phyloP scores from a whole-genome alignment of 2,113 vertebrate species.

The Mystacornis crossleyi region DNA sequence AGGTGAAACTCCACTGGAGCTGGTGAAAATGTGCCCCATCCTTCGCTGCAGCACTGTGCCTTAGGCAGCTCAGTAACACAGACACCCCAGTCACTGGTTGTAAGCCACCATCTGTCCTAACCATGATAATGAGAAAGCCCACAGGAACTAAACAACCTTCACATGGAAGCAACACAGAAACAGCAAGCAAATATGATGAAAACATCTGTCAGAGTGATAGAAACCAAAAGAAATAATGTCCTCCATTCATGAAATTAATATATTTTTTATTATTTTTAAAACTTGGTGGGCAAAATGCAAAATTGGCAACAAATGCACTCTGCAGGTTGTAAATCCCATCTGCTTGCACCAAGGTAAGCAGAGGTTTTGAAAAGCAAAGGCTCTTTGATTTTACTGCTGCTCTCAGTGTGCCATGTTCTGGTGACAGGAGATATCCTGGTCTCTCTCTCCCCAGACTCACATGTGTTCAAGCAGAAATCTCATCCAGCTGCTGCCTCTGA shows the following conservation, averaged over 20 bases:
- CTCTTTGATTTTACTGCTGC: background rate
- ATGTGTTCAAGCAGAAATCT: background rate
- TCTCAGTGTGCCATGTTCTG: background rate
- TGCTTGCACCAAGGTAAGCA: background rate
- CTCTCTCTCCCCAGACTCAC: background rate
- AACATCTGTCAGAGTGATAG: background rate
- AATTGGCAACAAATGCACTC: background rate
- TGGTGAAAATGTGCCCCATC: background rate
- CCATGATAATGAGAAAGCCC: background rate
- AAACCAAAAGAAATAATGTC: background rate
- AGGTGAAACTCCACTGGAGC: background rate
- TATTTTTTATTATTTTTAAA: background rate
- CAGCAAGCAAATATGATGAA: background rate
- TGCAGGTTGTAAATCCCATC: background rate
- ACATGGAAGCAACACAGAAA: background rate
- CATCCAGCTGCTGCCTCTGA: background rate
- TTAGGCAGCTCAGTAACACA: background rate
- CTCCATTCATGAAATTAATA: background rate
- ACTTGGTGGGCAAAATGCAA: background rate
- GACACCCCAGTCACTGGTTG: background rate
- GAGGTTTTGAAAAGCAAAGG: background rate
- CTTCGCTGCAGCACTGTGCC: background rate
- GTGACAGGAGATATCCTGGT: background rate
- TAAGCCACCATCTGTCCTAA: background rate
- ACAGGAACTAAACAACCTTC: background rate